A percentile compares a stretch with the other conserved stretches of the same genome.
These are phyloP conservation scores for Phyllotreta striolata DNA, from an alignment of 2,888 invertebrate genomes.

Conservation along the genomic window DNA sequence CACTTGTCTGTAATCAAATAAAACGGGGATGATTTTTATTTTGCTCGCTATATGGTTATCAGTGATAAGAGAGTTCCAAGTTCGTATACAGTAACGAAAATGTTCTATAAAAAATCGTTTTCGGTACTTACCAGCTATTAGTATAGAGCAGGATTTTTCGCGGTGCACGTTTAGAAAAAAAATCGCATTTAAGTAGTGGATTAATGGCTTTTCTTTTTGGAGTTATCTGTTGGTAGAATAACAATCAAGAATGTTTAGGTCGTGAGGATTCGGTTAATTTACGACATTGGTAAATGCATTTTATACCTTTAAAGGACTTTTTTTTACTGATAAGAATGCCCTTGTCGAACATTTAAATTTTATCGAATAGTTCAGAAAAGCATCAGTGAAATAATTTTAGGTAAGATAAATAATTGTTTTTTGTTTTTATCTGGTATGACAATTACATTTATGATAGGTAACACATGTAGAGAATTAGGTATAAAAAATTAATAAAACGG, in stretches of 20 bases:
- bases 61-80: conserved; percentile 55
- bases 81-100: conserved; percentile 47
- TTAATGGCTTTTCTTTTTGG: conserved; percentile 16
- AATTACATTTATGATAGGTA: too few relatives aligned
- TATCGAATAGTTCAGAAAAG: too few relatives aligned
- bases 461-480: too few relatives aligned
- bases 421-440: too few relatives aligned
- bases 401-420: too few relatives aligned
- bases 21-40: conserved; percentile 52
- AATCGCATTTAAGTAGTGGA: too few relatives aligned
- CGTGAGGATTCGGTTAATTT: conserved; percentile 19
- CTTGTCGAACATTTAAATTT: too few relatives aligned
- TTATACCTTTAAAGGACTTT: too few relatives aligned
- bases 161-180: not conserved
- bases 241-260: conserved; percentile 31
- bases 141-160: conserved; percentile 34
- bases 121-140: conserved; percentile 41
- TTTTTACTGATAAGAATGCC: too few relatives aligned
- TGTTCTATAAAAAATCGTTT: conserved; percentile 47
- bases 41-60: conserved; percentile 45
- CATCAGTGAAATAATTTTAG: too few relatives aligned
- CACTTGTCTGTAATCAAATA: conserved; percentile 49
- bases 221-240: conserved; percentile 28
- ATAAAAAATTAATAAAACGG: too few relatives aligned
- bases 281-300: too few relatives aligned